Percentiles rank a stretch among this genome's conserved stretches.
These are phyloP conservation scores for Ia io DNA, from an alignment of 2,113 vertebrate species.

Conservation along the genomic window DNA sequence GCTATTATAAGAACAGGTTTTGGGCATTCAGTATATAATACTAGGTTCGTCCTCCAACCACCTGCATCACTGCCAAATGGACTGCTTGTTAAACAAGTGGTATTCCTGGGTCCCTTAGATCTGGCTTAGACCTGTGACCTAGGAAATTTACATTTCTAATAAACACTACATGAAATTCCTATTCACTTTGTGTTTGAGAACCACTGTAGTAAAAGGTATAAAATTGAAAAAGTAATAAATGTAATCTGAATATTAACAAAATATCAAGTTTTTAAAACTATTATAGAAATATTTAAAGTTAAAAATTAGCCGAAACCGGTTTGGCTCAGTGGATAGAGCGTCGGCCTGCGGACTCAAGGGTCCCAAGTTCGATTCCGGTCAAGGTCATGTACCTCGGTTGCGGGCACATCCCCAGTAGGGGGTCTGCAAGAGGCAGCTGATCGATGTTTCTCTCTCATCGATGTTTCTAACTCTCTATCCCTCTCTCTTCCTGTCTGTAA, in stretches of 20 bases:
- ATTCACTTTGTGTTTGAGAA: not conserved
- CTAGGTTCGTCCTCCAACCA: not conserved
- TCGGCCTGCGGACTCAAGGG: too few species aligned
- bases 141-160: not conserved
- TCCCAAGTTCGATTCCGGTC: too few species aligned
- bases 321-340: too few species aligned
- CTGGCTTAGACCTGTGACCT: not conserved
- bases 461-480: too few species aligned
- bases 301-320: too few species aligned
- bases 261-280: not conserved
- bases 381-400: too few species aligned
- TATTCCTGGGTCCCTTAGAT: not conserved
- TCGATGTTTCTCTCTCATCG: too few species aligned
- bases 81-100: not conserved
- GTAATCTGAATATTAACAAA: not conserved
- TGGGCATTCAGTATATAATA: not conserved
- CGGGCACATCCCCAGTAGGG: too few species aligned
- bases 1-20: not conserved
- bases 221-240: not conserved
- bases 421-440: too few species aligned
- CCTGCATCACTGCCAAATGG: not conserved
- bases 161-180: not conserved
- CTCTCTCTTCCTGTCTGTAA: too few species aligned
- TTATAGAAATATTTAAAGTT: constrained; percentile 1
- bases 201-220: not conserved